Evolutionary conservation across 2,888 invertebrate species (phyloP).

Genomic region (Polyommatus iphigenia): DNA sequence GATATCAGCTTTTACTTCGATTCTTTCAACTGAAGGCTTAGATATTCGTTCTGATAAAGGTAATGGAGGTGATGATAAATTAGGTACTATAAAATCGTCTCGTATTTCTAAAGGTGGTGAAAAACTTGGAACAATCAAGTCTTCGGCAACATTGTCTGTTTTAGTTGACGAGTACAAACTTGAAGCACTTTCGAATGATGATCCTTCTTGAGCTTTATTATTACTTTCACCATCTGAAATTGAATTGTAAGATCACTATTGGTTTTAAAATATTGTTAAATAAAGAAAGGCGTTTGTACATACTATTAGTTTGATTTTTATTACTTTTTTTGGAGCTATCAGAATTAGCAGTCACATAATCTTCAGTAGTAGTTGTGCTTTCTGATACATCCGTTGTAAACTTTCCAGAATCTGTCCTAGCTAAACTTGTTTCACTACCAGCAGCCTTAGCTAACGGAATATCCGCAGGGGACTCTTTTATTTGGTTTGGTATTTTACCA

Average conservation of each 20-base stretch:
- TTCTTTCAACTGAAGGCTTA: constrained; percentile 62
- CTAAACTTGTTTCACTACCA: constrained; percentile 75
- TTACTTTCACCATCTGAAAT: constrained; percentile 79
- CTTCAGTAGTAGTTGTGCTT: constrained; percentile 91
- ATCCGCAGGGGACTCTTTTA: constrained; percentile 64
- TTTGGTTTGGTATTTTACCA: constrained; percentile 64
- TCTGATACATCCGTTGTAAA: constrained; percentile 90
- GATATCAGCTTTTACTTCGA: constrained; percentile 69
- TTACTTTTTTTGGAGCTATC: constrained; percentile 85
- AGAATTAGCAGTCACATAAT: constrained; percentile 92
- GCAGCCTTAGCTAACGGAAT: constrained; percentile 59
- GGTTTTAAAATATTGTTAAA: constrained; percentile 28
- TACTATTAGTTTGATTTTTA: constrained; percentile 70
- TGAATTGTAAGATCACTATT: constrained; percentile 21
- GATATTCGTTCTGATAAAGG: constrained; percentile 64
- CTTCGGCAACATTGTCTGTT: constrained; percentile 84
- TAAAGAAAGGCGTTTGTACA: constrained; percentile 44
- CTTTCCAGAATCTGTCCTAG: constrained; percentile 86
- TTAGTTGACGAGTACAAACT: constrained; percentile 88
- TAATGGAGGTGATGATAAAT: constrained; percentile 71
- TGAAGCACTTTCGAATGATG: constrained; percentile 93
- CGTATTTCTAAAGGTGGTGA: constrained; percentile 79
- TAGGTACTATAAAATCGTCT: constrained; percentile 72
- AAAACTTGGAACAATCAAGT: constrained; percentile 82
- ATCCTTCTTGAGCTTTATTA: constrained; percentile 85